Evolutionary conservation across 1,140 invertebrate species (phyloP).

Genomic region (Saccostrea echinata): DNA sequence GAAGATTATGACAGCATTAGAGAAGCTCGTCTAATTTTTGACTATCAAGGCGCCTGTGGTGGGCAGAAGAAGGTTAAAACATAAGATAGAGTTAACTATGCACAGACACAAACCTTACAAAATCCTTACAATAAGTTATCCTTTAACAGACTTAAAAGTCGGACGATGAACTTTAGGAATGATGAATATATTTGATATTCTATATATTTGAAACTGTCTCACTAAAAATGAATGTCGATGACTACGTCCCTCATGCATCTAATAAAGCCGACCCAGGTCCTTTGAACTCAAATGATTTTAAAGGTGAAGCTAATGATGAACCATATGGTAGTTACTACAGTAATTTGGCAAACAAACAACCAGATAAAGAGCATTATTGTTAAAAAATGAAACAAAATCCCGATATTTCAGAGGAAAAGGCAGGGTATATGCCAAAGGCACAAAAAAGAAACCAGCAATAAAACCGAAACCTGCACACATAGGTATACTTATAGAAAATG

Average conservation of each 20-base stretch:
- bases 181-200: neutral
- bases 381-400: neutral
- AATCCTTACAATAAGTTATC: neutral
- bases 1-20: neutral
- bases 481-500: neutral
- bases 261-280: neutral
- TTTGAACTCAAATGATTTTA: neutral
- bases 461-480: neutral
- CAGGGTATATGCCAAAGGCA: too few relatives aligned
- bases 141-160: neutral
- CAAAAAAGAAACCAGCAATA: neutral
- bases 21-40: neutral
- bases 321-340: neutral
- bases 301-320: neutral
- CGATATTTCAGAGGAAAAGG: neutral
- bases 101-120: neutral
- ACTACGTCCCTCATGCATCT: neutral
- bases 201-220: neutral
- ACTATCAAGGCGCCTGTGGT: neutral
- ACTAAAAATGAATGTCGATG: neutral
- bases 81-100: neutral
- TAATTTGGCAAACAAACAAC: neutral
- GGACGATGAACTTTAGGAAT: neutral
- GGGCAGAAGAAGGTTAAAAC: neutral
- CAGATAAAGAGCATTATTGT: neutral